Evolutionary conservation across 1,140 invertebrate genomes (phyloP).

Genomic region (Eupristina koningsbergeri): DNA sequence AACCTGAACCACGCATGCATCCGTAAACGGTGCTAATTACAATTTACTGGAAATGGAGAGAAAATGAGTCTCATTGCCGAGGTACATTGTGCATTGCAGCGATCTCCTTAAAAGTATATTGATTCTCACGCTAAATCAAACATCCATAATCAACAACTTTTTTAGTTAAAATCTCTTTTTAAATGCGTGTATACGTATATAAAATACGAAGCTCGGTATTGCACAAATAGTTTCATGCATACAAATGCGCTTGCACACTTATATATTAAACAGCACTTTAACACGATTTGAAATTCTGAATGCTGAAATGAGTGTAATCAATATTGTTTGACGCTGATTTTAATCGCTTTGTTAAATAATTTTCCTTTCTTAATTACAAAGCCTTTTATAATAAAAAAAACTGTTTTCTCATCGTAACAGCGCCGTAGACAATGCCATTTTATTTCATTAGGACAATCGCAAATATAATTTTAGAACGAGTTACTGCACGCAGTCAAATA

Average conservation of each 20-base stretch:
- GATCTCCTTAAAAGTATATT: no score
- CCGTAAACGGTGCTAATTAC: not conserved
- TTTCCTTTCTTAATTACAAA: not conserved
- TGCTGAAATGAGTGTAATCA: not conserved
- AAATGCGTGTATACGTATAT: no score
- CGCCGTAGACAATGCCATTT: not conserved
- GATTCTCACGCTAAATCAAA: not conserved
- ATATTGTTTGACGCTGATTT: not conserved
- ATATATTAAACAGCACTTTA: not conserved
- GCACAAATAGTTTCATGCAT: no score
- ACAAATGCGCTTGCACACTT: not conserved
- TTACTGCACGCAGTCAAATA: not conserved
- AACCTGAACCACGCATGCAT: not conserved
- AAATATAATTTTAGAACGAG: not conserved
- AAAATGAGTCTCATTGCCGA: not conserved
- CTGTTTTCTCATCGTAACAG: not conserved
- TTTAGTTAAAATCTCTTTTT: not conserved
- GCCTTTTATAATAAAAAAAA: not conserved
- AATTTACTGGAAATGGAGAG: not conserved
- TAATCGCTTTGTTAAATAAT: conserved; percentile 3
- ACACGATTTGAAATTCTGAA: not conserved
- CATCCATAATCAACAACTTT: not conserved
- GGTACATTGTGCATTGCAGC: no score
- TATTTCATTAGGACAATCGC: not conserved
- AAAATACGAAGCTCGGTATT: not conserved